Conservation (phyloP, 1,140 invertebrate species). For the Lordiphosa collinella region DNA sequence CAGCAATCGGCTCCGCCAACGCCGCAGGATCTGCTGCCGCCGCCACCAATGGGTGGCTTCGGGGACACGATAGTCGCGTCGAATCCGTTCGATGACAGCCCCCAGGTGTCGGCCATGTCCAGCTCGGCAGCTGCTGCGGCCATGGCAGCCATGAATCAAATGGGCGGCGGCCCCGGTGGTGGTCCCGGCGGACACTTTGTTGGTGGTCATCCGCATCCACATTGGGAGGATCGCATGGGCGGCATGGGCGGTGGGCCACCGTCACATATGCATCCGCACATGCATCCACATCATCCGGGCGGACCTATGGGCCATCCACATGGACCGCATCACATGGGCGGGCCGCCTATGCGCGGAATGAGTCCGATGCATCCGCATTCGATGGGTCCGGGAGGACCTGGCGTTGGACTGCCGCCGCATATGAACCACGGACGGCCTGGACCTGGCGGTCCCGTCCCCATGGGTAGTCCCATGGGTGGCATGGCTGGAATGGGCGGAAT, state of each 20-base stretch:
- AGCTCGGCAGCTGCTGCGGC: slow-evolving; percentile 79
- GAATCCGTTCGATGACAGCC: slow-evolving; percentile 97
- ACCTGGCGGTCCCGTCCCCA: slow-evolving; percentile 60
- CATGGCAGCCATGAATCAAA: slow-evolving; percentile 82
- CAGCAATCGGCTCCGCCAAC: slow-evolving; percentile 82
- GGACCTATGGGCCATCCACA: slow-evolving; percentile 65
- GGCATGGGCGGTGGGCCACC: slow-evolving; percentile 82
- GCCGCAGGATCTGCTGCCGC: slow-evolving; percentile 88
- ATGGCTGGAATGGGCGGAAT: slow-evolving; percentile 81
- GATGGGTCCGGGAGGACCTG: slow-evolving; percentile 73
- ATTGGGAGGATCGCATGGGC: slow-evolving; percentile 80
- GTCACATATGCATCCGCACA: slow-evolving; percentile 78
- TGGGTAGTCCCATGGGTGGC: slow-evolving; percentile 78
- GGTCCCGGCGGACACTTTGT: slow-evolving; percentile 65
- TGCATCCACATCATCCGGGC: slow-evolving; percentile 81
- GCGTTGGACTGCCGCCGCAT: slow-evolving; percentile 72
- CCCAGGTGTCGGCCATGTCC: slow-evolving; percentile 81
- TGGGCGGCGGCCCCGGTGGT: slow-evolving; percentile 46
- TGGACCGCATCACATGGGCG: slow-evolving; percentile 81
- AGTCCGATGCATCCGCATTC: slow-evolving; percentile 82
- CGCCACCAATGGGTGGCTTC: slow-evolving; percentile 91
- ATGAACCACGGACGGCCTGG: slow-evolving; percentile 75
- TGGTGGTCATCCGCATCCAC: slow-evolving; percentile 73
- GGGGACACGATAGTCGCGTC: slow-evolving; percentile 96
- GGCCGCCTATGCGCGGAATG: slow-evolving; percentile 85